phyloP scores from a whole-genome alignment of 2,888 invertebrate species.

The Anthrax anthrax region DNA sequence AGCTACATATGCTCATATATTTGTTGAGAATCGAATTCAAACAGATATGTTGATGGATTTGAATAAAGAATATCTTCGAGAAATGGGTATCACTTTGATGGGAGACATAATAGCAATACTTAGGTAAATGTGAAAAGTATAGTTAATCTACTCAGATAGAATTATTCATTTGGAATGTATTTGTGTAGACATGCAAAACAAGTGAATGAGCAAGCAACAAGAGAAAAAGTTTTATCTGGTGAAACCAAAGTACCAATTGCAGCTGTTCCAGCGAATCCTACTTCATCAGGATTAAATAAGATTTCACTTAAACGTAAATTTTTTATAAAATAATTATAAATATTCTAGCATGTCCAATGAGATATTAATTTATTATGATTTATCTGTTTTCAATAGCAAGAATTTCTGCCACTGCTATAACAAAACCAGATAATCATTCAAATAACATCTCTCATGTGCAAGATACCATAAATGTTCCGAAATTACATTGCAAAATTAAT shows the following conservation, averaged over 20 bases:
- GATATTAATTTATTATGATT: too few relatives aligned
- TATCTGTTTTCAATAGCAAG: too few relatives aligned
- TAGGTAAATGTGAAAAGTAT: conserved; percentile 33
- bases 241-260: conserved; percentile 38
- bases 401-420: too few relatives aligned
- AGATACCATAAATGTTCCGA: background rate
- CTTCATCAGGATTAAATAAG: conserved; percentile 7
- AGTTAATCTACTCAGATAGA: background rate
- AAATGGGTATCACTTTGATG: conserved; percentile 74
- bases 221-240: conserved; percentile 40
- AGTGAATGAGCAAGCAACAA: conserved; percentile 43
- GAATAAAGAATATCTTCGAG: conserved; percentile 71
- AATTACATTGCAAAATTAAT: too few relatives aligned
- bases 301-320: conserved; percentile 1
- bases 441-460: too few relatives aligned
- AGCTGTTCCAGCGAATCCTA: conserved; percentile 32
- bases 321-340: too few relatives aligned
- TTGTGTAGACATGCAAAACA: conserved; percentile 41
- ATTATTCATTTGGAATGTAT: background rate
- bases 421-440: too few relatives aligned
- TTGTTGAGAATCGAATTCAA: conserved; percentile 74
- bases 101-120: conserved; percentile 56
- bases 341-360: too few relatives aligned
- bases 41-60: conserved; percentile 74
- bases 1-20: conserved; percentile 71